Evolutionary conservation across 2,797 vertebrate genomes (phyloP).

Genomic region (Pyrocephalus nanus): DNA sequence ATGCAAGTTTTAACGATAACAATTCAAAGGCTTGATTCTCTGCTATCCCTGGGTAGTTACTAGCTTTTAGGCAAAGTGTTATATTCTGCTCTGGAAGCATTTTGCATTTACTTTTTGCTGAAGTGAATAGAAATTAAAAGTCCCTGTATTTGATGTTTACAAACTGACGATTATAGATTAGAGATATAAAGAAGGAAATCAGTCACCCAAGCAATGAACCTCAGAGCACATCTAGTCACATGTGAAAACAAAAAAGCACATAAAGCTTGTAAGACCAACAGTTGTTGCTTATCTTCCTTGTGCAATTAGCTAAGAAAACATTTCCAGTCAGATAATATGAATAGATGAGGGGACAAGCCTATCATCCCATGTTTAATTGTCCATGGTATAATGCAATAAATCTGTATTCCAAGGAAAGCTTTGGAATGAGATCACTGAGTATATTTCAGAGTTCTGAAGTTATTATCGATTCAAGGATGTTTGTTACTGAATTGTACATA

Average conservation of each 20-base stretch:
- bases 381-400: constrained; percentile 3
- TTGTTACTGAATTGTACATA: neutral
- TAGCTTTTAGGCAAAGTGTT: neutral
- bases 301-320: constrained; percentile 29
- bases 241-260: neutral
- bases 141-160: neutral
- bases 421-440: neutral
- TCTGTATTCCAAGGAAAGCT: neutral
- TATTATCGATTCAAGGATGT: neutral
- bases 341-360: constrained; percentile 10
- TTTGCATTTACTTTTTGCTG: neutral
- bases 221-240: neutral
- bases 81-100: neutral
- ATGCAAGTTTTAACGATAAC: neutral
- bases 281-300: neutral
- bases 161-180: neutral
- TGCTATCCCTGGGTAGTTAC: neutral
- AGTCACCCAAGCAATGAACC: neutral
- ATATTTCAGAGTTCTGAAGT: constrained; percentile 8
- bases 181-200: neutral
- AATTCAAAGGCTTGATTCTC: neutral
- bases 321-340: constrained; percentile 23
- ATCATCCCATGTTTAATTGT: constrained; percentile 43
- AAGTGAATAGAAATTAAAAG: neutral
- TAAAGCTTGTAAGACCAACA: neutral